Evolutionary conservation across 1,140 invertebrate species (phyloP), one percentile per base, ranked within the genome.

Genomic region (Oedothorax gibbosus): DNA sequence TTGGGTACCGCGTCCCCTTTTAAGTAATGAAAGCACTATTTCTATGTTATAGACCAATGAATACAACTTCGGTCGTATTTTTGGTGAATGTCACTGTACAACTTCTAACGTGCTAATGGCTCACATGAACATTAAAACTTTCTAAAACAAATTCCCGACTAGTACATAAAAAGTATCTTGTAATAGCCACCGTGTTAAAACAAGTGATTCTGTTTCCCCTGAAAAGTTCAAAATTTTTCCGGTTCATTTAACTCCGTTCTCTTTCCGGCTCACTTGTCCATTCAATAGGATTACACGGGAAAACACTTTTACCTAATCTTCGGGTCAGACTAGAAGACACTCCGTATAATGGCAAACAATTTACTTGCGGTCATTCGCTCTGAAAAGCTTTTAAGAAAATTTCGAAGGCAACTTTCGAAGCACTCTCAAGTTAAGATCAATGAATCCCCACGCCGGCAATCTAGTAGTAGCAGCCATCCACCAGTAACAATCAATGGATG

Each of bases 371-470:
- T 84, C 71, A 76, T 84, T 84, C 71, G 71, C 72, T 50, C 20
- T 76, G 81, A 75, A 76, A 84, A 75, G 81, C 81, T 84, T 84
- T 84, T 84, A 84, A 84, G 81, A 84, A 84, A 84, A 84, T 84
- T 84, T 84, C 72, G 56, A 57, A 35, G 60, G 18, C 71, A 66
- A 76, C 60, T 75, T 84, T 66, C 35, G 35, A 35, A 35, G 35
- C 35, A 57, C 53, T 54, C 80, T 53, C 35, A 49, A 50, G 21
- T 64, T 50, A 68, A 79, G 77, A 79, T 79, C 77, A 65, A 79
- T 79, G 50, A 53, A 77, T 12, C 15, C 75, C 35, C 35, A 35
- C 75, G 11, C n/a, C 15, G 56, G 60, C 64, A 51, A 53, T 54
- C 64, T 20, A 14, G 68, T 51, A 65, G 51, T 65, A 62, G 21